Evolutionary conservation across 2,113 vertebrate species (phyloP), one percentile per base, ranked within the genome.

Genomic region (Grammomys surdaster): DNA sequence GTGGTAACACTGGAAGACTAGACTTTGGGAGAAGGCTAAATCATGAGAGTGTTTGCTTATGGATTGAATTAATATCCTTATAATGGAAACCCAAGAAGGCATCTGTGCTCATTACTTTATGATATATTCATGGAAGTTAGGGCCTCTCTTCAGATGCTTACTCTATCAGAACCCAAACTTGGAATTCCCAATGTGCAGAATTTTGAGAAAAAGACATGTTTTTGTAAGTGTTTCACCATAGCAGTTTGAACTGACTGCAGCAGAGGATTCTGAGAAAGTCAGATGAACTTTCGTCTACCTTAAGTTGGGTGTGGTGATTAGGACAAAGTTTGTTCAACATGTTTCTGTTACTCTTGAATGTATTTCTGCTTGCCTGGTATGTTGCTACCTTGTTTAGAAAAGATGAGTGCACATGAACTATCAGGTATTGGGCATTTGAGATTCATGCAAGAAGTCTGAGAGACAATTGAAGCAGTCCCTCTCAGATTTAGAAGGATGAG

Each of bases 391-490:
- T 84, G 73, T 46, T 16, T 3, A 20, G 20, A n/a, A 51, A 58
- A 92, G 36, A 31, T 14, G 33, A 26, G 0, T n/a, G 40, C 1
- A 1, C 3, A 9, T 43, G 43, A 75, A 13, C 13, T 7, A 3
- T n/a, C 36, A 65, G 1, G 0, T 5, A 16, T 43, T 92, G 31
- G 14, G 16, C 46, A 19, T 48, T n/a, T 13, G 31, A n/a, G 54
- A 43, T 85, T 76, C 19, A 51, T 67, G 46, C 28, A 86, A 80
- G 89, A 54, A 73, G 5, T 2, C 36, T 22, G 17, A 58, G 58
- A 40, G 1, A 20, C 5, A 76, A 28, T 9, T 46, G 10, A 75
- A 36, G 5, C 0, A 54, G 5, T 13, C 36, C 5, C 1, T 46
- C 43, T 89, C 12, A 0, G 46, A 48, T 24, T 48, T 73, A 9